phyloP scores from a whole-genome alignment of 2,113 vertebrate species.

The Ranitomeya variabilis region DNA sequence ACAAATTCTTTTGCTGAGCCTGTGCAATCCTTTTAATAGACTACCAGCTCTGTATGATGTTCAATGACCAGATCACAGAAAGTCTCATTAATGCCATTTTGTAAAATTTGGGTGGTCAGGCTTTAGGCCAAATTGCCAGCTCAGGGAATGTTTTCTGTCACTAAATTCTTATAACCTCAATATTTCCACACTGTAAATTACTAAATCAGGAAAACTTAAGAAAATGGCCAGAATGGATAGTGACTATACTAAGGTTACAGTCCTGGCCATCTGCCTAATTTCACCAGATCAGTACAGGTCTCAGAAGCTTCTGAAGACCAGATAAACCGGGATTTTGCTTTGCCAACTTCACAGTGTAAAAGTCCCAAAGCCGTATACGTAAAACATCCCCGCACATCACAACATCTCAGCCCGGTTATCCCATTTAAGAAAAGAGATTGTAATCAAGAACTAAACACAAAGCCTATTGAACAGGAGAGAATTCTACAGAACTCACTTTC shows the following conservation, averaged over 20 bases:
- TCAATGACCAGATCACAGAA: neutral
- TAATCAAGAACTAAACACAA: neutral
- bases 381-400: neutral
- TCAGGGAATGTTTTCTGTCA: neutral
- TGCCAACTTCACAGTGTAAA: neutral
- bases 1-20: no score
- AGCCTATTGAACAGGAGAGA: slow-evolving; percentile 44
- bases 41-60: no score
- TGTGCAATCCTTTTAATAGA: no score
- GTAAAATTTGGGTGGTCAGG: neutral
- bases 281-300: neutral
- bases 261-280: slow-evolving; percentile 16
- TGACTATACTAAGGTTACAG: neutral
- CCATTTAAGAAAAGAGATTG: no score
- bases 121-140: neutral
- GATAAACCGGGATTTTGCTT: slow-evolving; percentile 14
- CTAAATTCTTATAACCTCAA: neutral
- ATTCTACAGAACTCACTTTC: slow-evolving; percentile 78
- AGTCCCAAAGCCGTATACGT: neutral
- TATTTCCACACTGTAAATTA: neutral
- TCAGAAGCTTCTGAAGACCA: neutral
- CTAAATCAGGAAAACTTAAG: neutral
- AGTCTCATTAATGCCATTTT: neutral
- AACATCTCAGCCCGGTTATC: neutral
- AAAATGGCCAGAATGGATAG: neutral